Evolutionary conservation across 2,888 invertebrate species (phyloP), one percentile per base, ranked within the genome.

Genomic region (Stenichneumon culpator): DNA sequence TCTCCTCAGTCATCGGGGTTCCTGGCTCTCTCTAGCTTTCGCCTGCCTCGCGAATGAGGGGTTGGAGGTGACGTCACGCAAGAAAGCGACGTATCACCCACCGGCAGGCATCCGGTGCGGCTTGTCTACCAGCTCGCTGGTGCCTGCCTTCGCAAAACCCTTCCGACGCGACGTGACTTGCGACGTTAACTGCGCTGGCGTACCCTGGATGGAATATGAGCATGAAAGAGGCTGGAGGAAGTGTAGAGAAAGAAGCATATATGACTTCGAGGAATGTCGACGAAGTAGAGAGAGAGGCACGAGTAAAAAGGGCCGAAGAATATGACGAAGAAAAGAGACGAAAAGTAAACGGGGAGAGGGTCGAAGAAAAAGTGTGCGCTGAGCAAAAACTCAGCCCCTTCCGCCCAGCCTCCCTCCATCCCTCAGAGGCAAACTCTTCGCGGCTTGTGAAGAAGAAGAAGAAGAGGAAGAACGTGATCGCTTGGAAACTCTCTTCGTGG

Each of bases 111-210:
- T 91, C 88, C 87, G 87, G 87, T 86, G 86, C 84, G 82, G 84
- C 88, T 57, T 47, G 44, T 47, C 44, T 28, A 19, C 39, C 36
- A 63, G 63, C 63, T 63, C 6, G 39, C 22, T 16, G 25, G 47
- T 16, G 69, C 69, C 39, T 28, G 57, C 52, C 69, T 32, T 90
- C 89, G 90, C 91, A 92, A 92, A 92, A 92, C 92, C 92, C 91
- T 91, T 89, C 90, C 89, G 89, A 91, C 91, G 88, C 90, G 89
- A 93, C 92, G 91, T 92, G 92, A 92, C 92, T 92, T 90, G 91
- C 90, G 90, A 91, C 90, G 90, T 90, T 92, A 91, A 91, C 91
- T 89, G 91, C 82, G 81, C 72, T 72, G 47, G 65, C 75, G 68
- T 65, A 57, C 57, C 25, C 63, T 63, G 28, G 63, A 63, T 32